These are phyloP conservation scores for Antedon mediterranea DNA, from an alignment of 53 echinoderm and acorn worm species.

Conservation along the genomic window DNA sequence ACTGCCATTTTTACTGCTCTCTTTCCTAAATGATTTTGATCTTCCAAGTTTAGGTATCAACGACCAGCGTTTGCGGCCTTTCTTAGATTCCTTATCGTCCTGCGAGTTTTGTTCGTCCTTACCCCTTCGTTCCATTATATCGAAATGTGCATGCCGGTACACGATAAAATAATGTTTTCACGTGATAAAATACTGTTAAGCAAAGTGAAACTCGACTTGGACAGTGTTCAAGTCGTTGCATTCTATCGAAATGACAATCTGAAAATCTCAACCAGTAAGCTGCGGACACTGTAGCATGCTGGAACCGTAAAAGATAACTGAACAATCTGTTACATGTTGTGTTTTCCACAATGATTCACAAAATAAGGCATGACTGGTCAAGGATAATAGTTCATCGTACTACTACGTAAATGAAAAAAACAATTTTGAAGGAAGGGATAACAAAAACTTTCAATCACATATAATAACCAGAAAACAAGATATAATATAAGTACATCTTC, in stretches of 20 bases:
- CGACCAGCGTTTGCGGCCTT: background rate
- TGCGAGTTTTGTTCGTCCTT: background rate
- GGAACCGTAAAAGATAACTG: background rate
- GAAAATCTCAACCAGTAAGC: background rate
- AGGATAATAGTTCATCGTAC: background rate
- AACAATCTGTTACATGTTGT: background rate
- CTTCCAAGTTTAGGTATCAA: background rate
- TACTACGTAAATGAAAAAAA: background rate
- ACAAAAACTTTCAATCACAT: background rate
- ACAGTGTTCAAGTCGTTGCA: background rate
- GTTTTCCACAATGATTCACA: background rate
- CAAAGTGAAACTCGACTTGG: background rate
- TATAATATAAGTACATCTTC: background rate
- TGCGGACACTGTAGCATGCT: background rate
- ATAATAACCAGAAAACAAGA: background rate
- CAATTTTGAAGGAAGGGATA: background rate
- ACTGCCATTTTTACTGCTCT: background rate
- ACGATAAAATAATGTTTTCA: background rate
- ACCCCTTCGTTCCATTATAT: background rate
- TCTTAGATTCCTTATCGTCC: background rate
- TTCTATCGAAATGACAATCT: background rate
- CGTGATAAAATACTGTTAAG: background rate
- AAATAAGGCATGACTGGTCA: background rate
- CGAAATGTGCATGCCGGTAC: background rate
- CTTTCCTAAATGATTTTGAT: background rate